These are phyloP conservation scores for Gandaritis pyraliata DNA, from an alignment of 2,888 invertebrate genomes.

Conservation along the genomic window DNA sequence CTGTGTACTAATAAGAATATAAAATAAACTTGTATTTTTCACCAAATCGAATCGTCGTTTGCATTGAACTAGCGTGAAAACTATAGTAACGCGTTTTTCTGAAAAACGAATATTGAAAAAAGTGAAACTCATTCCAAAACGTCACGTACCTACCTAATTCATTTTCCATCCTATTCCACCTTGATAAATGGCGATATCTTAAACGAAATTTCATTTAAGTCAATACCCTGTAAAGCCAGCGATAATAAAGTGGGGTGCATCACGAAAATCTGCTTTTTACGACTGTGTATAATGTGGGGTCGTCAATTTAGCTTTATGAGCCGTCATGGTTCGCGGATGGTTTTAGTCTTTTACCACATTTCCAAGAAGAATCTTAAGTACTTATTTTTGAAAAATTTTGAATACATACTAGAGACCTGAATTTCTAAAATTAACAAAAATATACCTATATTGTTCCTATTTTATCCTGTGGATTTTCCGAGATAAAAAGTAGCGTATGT, in stretches of 20 bases:
- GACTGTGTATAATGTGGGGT: slow-evolving; percentile 60
- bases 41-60: no score
- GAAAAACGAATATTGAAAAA: no score
- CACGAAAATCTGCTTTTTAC: slow-evolving; percentile 61
- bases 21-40: no score
- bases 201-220: slow-evolving; percentile 30
- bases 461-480: no score
- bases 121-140: not conserved
- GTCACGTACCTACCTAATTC: not conserved
- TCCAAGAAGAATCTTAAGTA: not conserved
- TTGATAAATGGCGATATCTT: slow-evolving; percentile 6
- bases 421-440: no score
- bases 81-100: no score
- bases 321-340: slow-evolving; percentile 49
- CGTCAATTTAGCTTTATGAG: slow-evolving; percentile 71
- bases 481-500: no score
- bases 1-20: no score
- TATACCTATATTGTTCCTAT: no score
- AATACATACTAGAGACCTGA: no score
- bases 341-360: not conserved
- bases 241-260: slow-evolving; percentile 57
- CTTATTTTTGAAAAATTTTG: no score
- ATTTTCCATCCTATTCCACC: slow-evolving; percentile 7
- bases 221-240: slow-evolving; percentile 38
- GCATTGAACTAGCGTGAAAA: no score